These are phyloP conservation scores for Tanypteryx hageni DNA, from an alignment of 2,888 invertebrate genomes.

Conservation along the genomic window DNA sequence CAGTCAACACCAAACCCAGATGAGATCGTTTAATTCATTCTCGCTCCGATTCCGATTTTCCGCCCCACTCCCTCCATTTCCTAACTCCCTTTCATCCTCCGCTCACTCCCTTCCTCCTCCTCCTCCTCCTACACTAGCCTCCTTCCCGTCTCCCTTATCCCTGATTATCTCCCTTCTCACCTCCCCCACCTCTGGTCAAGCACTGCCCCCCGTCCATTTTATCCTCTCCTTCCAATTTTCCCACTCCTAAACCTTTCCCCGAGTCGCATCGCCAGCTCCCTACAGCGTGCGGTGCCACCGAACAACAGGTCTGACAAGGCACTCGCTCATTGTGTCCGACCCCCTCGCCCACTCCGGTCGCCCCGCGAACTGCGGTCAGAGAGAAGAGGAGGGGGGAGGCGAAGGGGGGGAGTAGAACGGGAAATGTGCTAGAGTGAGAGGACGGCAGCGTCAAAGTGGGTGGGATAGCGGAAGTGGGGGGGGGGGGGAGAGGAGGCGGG, in stretches of 20 bases:
- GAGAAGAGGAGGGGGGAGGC: background rate
- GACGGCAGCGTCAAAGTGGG: too few relatives aligned
- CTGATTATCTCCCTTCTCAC: background rate
- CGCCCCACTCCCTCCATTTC: too few relatives aligned
- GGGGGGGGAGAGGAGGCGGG: background rate
- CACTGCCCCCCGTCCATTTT: too few relatives aligned
- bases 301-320: slow-evolving; percentile 38
- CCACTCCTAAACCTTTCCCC: background rate
- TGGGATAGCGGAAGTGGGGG: too few relatives aligned
- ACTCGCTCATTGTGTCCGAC: background rate
- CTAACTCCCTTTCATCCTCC: background rate
- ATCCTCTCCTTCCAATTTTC: too few relatives aligned
- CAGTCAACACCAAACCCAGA: background rate
- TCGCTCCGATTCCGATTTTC: too few relatives aligned
- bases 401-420: background rate
- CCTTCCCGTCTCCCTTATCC: background rate
- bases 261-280: background rate
- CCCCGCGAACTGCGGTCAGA: background rate
- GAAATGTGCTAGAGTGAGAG: too few relatives aligned
- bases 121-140: background rate
- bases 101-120: background rate
- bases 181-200: too few relatives aligned
- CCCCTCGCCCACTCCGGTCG: background rate
- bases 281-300: slow-evolving; percentile 14
- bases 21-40: too few relatives aligned